A percentile compares a stretch with the other conserved stretches of the same genome.
Conservation (phyloP, 2,888 invertebrate species). For the Willowsia nigromaculata region DNA sequence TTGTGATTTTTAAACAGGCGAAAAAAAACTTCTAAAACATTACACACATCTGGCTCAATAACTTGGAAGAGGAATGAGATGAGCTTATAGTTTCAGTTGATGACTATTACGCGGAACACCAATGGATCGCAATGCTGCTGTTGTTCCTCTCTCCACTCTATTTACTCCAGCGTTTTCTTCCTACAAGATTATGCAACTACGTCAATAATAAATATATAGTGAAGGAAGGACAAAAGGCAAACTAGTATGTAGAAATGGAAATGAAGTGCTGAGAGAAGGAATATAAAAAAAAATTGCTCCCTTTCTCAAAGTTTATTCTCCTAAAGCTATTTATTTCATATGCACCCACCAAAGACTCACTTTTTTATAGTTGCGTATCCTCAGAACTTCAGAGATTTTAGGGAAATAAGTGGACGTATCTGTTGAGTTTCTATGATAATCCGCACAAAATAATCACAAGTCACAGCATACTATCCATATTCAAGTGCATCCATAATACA, state of each 20-base stretch:
- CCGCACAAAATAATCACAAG: too few species aligned
- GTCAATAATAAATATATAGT: neutral
- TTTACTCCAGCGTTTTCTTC: neutral
- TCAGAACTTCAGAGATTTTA: too few species aligned
- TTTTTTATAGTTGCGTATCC: too few species aligned
- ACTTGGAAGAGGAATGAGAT: slow-evolving; percentile 62
- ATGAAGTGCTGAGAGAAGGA: neutral
- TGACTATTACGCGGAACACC: slow-evolving; percentile 31
- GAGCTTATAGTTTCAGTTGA: slow-evolving; percentile 27
- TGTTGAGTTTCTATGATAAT: too few species aligned
- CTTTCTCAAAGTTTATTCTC: neutral
- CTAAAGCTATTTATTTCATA: neutral
- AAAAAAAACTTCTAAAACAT: slow-evolving; percentile 63
- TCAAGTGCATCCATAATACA: neutral
- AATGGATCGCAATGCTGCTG: slow-evolving; percentile 2
- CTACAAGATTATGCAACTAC: neutral
- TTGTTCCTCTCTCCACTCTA: neutral
- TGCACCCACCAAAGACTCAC: neutral
- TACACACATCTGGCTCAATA: slow-evolving; percentile 73
- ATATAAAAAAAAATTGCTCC: neutral
- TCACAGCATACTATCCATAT: neutral
- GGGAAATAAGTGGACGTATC: too few species aligned
- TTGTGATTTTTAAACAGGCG: slow-evolving; percentile 11
- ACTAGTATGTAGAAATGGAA: neutral
- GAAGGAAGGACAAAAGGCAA: neutral